phyloP scores from a whole-genome alignment of 2,113 vertebrate genomes.

The Chauna torquata region DNA sequence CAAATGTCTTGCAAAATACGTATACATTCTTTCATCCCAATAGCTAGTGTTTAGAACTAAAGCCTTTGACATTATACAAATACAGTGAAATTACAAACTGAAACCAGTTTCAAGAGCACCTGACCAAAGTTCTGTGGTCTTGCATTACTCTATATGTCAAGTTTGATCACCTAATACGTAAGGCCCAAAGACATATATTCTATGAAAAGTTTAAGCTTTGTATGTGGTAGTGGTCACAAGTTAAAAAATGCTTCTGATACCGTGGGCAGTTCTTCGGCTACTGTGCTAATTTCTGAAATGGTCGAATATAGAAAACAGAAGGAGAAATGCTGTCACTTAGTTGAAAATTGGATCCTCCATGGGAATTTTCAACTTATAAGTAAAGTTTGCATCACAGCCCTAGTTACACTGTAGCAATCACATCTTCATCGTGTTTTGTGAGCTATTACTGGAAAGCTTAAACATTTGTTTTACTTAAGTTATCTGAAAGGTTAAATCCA shows the following conservation, averaged over 20 bases:
- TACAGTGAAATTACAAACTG: background rate
- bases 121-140: background rate
- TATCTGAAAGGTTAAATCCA: background rate
- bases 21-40: background rate
- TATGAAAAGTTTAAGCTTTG: background rate
- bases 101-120: background rate
- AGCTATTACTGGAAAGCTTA: background rate
- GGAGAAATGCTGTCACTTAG: background rate
- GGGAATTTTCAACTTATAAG: background rate
- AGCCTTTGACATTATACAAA: constrained; percentile 4
- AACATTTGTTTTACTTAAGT: background rate
- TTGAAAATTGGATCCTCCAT: background rate
- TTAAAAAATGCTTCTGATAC: background rate
- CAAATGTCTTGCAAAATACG: background rate
- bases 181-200: background rate
- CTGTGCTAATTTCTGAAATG: background rate
- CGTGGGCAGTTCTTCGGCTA: background rate
- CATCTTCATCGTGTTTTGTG: background rate
- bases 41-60: background rate
- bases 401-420: background rate
- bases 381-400: background rate
- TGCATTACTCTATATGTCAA: background rate
- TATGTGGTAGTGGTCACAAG: background rate
- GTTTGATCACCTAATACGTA: background rate
- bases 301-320: background rate